Evolutionary conservation across 2,797 vertebrate species (phyloP).

Genomic region (Microhierax caerulescens): DNA sequence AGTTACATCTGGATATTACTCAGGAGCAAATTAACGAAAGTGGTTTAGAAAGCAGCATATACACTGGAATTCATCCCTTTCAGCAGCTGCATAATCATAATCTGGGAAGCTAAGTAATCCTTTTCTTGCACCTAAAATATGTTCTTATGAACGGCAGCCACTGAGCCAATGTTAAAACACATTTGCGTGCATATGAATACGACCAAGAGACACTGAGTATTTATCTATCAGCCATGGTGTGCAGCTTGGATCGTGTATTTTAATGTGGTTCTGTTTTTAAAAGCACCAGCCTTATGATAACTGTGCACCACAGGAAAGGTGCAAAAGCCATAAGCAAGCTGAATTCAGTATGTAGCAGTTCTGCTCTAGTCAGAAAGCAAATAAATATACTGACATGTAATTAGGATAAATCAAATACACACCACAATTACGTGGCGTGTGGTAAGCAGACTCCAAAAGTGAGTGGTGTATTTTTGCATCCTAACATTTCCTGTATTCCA

Average conservation of each 20-base stretch:
- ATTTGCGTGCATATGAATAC: not conserved
- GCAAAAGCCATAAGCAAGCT: not conserved
- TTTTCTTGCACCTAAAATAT: not conserved
- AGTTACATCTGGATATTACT: not conserved
- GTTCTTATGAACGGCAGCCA: not conserved
- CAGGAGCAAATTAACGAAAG: not conserved
- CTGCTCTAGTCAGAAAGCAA: slow-evolving; percentile 2
- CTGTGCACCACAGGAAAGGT: not conserved
- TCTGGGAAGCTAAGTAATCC: not conserved
- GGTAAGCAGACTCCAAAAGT: not conserved
- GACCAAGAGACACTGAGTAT: not conserved
- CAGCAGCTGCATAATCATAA: not conserved
- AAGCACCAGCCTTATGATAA: not conserved
- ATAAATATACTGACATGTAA: not conserved
- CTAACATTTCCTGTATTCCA: not conserved
- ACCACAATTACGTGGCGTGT: not conserved
- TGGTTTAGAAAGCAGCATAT: not conserved
- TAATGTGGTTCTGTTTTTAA: not conserved
- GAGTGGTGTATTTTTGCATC: not conserved
- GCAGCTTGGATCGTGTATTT: not conserved
- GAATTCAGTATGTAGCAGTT: not conserved
- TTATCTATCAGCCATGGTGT: not conserved
- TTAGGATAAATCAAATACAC: not conserved
- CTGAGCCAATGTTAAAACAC: not conserved
- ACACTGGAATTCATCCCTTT: not conserved